Base-by-base conservation (phyloP, 2,797 vertebrate species). In the Sparus aurata region DNA sequence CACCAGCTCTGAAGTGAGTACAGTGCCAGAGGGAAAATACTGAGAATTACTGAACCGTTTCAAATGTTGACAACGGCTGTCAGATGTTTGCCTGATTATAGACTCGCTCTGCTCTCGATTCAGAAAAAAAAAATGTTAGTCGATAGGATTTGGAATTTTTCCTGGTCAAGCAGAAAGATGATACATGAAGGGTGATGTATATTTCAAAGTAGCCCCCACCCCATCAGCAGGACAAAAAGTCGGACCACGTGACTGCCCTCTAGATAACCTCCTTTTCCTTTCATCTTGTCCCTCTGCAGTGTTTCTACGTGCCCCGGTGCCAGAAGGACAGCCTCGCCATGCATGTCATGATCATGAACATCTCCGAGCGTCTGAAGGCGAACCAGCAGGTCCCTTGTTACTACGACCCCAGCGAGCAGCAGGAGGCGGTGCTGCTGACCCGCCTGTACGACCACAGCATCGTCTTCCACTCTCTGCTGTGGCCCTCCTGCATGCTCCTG, bases 281-380 rank as follows among this genome's bases (percentile, higher is more conserved):
- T 55, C 53, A 20, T 67, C 72, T 67, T 85, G 27, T 85, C 76
- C 10, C 54, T 83, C n/a, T 83, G 53, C 93, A 98, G 98, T 98
- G 98, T 30, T 97, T 98, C 58, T 98, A 97, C 69, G 96, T 98
- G 89, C 97, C 98, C 43, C 96, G 97, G 87, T 99, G 98, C 30
- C 96, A 97, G 83, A 98, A 96, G 94, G 97, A 98, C 69, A 97
- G 95, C 0, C 81, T 88, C 22, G 96, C 96, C 62, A 96, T 97
- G 91, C 93, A 96, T 83, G 92, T 93, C 0, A 73, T 97, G 80
- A 95, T 98, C 43, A 94, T 92, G 7, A 95, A 98, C 2, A 97
- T 99, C 90, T 97, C 97, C 4, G 96, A 98, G 82, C 96, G 94
- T 73, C 96, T 98, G 93, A 95, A 96, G 80, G 95, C 92, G 67